Evolutionary conservation across 2,113 vertebrate species (phyloP).

Genomic region (Xenus cinereus): DNA sequence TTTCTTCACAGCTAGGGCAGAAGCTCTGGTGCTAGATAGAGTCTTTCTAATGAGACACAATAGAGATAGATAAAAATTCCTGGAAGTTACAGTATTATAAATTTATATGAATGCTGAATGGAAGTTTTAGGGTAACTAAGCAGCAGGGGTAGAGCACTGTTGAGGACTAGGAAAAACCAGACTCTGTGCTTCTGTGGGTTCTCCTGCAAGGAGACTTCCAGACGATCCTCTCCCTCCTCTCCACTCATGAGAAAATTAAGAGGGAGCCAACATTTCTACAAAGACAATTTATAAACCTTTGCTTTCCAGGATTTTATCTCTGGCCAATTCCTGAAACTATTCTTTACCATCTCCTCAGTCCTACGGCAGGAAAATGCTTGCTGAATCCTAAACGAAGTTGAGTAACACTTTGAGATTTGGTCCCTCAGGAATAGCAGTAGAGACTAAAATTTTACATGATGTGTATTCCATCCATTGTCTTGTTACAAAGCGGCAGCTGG

Average conservation of each 20-base stretch:
- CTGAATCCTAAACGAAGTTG: background rate
- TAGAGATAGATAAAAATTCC: background rate
- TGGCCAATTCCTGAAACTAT: background rate
- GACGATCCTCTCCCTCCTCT: background rate
- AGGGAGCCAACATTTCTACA: background rate
- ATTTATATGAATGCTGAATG: background rate
- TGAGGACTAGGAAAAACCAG: background rate
- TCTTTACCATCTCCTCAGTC: background rate
- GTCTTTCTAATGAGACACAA: background rate
- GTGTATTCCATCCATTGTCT: background rate
- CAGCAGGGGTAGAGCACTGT: background rate
- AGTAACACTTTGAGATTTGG: background rate
- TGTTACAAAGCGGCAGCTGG: background rate
- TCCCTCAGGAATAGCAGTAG: background rate
- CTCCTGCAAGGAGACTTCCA: background rate
- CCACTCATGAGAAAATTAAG: background rate
- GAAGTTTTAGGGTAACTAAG: background rate
- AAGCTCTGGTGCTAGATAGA: background rate
- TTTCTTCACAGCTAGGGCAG: background rate
- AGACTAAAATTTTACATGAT: background rate
- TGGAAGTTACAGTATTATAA: background rate
- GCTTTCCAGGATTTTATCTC: conserved; percentile 22
- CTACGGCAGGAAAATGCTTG: background rate
- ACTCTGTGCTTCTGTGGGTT: background rate
- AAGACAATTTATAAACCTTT: background rate